These are phyloP conservation scores for Alectoris magna DNA, from an alignment of 2,797 vertebrate genomes.

Conservation along the genomic window DNA sequence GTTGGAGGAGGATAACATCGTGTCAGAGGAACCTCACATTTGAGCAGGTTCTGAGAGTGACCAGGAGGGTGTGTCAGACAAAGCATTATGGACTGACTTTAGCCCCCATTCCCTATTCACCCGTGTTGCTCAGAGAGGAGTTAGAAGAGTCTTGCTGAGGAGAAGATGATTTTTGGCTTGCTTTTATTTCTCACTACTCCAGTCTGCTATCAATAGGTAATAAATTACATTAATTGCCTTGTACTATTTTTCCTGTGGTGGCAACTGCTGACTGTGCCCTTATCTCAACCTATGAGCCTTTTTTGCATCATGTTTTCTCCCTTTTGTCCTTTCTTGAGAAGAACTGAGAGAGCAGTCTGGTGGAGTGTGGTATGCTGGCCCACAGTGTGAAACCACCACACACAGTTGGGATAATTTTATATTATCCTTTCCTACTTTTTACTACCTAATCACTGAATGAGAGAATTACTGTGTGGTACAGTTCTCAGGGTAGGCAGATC, in stretches of 20 bases:
- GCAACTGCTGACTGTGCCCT: neutral
- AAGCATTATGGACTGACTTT: no score
- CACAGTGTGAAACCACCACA: neutral
- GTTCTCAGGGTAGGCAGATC: neutral
- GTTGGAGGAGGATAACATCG: no score
- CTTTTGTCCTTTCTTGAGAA: neutral
- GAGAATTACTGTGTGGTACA: rapidly evolving
- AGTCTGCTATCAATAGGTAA: neutral
- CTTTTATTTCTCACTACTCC: no score
- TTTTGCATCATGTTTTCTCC: neutral
- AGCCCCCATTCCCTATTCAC: no score
- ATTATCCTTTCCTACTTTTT: neutral
- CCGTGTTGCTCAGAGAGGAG: no score
- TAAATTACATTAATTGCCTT: neutral
- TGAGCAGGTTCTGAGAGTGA: neutral
- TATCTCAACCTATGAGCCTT: neutral
- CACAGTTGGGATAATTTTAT: neutral
- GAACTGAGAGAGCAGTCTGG: neutral
- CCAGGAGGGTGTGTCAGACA: no score
- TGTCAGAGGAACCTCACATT: neutral
- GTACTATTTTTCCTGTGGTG: neutral
- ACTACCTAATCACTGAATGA: neutral
- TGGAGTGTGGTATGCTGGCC: neutral
- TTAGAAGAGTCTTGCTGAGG: no score
- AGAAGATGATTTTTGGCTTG: no score